Percentiles rank a stretch among this genome's conserved stretches.
Evolutionary conservation across 2,113 vertebrate genomes (phyloP).

Genomic region (Lophotis ruficrista): DNA sequence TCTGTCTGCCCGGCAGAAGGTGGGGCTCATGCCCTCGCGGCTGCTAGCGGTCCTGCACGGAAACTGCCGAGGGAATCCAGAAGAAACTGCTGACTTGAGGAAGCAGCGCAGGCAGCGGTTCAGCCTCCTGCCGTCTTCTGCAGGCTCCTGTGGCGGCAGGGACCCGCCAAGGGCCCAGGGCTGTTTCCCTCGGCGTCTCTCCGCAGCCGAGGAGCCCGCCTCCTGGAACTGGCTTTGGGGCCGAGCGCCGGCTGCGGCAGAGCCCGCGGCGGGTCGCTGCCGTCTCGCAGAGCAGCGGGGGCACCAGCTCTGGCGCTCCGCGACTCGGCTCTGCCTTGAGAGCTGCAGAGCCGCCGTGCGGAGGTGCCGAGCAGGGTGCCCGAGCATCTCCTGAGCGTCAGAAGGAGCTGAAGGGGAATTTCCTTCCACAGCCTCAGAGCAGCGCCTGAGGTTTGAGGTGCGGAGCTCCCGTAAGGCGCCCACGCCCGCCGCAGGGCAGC

Average conservation of each 20-base stretch:
- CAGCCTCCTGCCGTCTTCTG: neutral
- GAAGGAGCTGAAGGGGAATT: neutral
- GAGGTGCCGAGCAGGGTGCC: neutral
- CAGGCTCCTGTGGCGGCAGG: neutral
- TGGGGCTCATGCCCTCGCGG: neutral
- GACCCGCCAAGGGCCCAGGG: neutral
- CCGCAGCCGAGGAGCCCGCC: rapidly evolving
- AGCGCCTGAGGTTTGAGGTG: neutral
- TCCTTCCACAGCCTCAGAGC: neutral
- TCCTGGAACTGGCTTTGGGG: neutral
- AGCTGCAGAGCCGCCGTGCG: rapidly evolving
- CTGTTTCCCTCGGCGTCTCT: neutral
- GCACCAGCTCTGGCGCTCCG: neutral
- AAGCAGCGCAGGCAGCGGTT: neutral
- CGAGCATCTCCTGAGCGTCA: rapidly evolving
- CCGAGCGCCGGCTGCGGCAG: rapidly evolving
- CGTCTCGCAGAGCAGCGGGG: neutral
- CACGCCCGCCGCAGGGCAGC: rapidly evolving
- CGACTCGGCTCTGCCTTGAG: rapidly evolving
- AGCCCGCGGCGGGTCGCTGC: neutral
- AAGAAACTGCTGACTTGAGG: neutral
- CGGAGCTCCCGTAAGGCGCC: neutral
- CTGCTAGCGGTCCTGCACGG: neutral
- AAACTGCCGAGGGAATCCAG: neutral
- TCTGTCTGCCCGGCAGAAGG: neutral